Evolutionary conservation across 2,888 invertebrate species (phyloP).

Genomic region (Cryptocheilus praepositus): DNA sequence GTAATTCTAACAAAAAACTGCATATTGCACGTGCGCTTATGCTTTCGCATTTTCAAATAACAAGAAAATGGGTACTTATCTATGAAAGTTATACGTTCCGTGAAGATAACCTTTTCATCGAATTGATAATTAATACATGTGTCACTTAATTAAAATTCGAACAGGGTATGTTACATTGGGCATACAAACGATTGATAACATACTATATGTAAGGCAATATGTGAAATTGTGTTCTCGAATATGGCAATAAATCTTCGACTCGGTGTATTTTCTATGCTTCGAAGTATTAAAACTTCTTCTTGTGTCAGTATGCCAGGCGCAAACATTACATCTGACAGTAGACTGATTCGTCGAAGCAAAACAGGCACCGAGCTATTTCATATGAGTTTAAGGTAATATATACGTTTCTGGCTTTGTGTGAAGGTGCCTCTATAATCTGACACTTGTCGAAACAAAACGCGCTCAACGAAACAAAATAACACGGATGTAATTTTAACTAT

Average conservation of each 20-base stretch:
- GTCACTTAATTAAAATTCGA: too few species aligned
- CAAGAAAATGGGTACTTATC: neutral
- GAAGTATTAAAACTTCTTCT: conserved; percentile 51
- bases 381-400: conserved; percentile 84
- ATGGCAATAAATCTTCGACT: too few species aligned
- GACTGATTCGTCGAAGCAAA: conserved; percentile 74
- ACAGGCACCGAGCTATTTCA: conserved; percentile 86
- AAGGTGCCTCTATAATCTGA: conserved; percentile 27
- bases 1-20: conserved; percentile 35
- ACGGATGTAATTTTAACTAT: neutral
- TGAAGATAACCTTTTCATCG: too few species aligned
- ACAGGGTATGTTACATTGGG: too few species aligned
- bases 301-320: conserved; percentile 64
- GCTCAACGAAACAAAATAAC: conserved; percentile 3
- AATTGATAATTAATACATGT: too few species aligned
- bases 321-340: conserved; percentile 62
- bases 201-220: too few species aligned
- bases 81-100: too few species aligned
- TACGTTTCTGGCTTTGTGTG: conserved; percentile 51
- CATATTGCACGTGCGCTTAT: conserved; percentile 60
- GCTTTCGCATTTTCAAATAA: conserved; percentile 42
- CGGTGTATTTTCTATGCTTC: neutral
- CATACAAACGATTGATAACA: too few species aligned
- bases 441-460: conserved; percentile 6
- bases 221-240: too few species aligned